Evolutionary conservation across 2,113 vertebrate genomes (phyloP).

Genomic region (Carlito syrichta): DNA sequence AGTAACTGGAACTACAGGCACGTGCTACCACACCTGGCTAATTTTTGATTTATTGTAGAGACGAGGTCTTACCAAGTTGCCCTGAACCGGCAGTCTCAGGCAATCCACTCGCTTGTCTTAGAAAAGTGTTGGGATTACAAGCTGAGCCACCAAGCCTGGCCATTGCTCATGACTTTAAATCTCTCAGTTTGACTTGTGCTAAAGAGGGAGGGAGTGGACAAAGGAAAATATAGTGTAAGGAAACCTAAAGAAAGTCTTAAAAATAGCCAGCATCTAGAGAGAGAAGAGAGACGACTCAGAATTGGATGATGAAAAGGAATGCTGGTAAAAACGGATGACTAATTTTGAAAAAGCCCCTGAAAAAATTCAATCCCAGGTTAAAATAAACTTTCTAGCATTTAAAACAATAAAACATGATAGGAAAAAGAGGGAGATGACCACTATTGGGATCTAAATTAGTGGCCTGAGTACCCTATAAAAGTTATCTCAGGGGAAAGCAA

Average conservation of each 20-base stretch:
- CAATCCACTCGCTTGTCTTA: too few species aligned
- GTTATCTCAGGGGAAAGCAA: background rate
- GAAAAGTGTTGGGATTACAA: too few species aligned
- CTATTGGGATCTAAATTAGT: background rate
- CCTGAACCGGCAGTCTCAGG: too few species aligned
- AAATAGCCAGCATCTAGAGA: background rate
- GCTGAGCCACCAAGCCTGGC: too few species aligned
- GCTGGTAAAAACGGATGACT: background rate
- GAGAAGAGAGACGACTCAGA: background rate
- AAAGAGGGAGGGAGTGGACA: background rate
- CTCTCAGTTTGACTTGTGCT: background rate
- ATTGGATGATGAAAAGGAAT: background rate
- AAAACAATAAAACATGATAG: background rate
- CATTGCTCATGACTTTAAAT: too few species aligned
- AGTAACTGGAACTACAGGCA: too few species aligned
- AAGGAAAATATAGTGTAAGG: background rate
- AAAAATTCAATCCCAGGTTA: background rate
- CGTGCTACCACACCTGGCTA: too few species aligned
- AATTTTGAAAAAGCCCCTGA: background rate
- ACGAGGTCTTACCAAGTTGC: too few species aligned
- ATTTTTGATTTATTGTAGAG: too few species aligned
- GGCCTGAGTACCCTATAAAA: background rate
- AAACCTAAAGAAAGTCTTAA: background rate
- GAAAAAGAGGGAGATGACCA: background rate
- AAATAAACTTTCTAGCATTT: background rate